These are phyloP conservation scores for Diadophis punctatus DNA, from an alignment of 2,113 vertebrate genomes.

Conservation along the genomic window DNA sequence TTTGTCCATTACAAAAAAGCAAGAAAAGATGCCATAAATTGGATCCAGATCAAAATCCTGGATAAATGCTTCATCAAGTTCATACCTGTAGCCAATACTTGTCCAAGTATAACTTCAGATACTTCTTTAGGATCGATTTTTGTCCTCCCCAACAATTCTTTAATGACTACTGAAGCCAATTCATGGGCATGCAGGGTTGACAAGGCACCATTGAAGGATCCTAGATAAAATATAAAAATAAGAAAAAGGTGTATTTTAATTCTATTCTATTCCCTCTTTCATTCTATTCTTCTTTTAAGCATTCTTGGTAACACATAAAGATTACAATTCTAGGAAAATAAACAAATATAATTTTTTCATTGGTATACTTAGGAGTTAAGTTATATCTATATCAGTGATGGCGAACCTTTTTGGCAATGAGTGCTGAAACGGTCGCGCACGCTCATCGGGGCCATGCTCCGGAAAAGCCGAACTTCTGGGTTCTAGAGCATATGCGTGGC, in stretches of 20 bases:
- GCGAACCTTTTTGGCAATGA: too few species aligned
- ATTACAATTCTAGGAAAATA: neutral
- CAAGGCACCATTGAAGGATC: conserved; percentile 83
- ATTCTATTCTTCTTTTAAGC: neutral
- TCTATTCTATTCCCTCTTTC: neutral
- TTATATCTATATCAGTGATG: neutral
- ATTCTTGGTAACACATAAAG: neutral
- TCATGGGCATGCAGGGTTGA: conserved; percentile 78
- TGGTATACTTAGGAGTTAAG: too few species aligned
- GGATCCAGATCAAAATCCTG: neutral
- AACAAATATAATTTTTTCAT: neutral
- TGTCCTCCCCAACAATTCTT: conserved; percentile 80
- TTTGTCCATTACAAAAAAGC: neutral
- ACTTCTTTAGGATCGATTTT: conserved; percentile 80
- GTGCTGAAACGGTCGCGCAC: neutral
- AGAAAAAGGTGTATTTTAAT: neutral
- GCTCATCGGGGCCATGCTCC: too few species aligned
- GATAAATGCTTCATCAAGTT: neutral
- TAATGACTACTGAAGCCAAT: conserved; percentile 81
- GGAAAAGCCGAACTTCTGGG: neutral
- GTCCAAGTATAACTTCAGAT: conserved; percentile 93
- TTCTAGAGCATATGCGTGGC: too few species aligned
- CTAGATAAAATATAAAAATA: conserved; percentile 56
- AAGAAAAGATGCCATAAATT: neutral
- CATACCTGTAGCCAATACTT: conserved; percentile 89